phyloP scores from a whole-genome alignment of 2,113 vertebrate genomes.

The Varanus salvator region DNA sequence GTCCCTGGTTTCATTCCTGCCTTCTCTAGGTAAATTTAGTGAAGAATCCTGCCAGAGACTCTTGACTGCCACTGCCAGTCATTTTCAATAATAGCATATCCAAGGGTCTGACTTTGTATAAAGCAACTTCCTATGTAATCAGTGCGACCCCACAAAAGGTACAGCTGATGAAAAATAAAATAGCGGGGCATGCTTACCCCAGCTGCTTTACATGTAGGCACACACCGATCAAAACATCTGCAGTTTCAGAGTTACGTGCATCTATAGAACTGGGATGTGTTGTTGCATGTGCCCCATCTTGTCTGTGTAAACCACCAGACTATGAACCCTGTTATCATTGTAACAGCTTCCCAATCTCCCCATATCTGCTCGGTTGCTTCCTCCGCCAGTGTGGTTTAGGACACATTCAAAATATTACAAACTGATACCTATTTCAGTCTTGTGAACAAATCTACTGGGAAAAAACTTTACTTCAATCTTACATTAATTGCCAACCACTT shows the following conservation, averaged over 20 bases:
- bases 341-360: not conserved
- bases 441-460: conserved; percentile 55
- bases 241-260: not conserved
- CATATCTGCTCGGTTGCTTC: not conserved
- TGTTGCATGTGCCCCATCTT: not conserved
- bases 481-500: conserved; percentile 65
- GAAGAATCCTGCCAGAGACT: no score
- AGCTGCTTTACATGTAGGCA: not conserved
- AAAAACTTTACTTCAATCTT: conserved; percentile 63
- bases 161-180: not conserved
- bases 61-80: no score
- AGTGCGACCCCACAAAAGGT: not conserved
- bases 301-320: not conserved
- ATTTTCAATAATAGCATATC: no score
- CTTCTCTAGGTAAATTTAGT: no score
- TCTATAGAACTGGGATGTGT: not conserved
- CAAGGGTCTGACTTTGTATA: no score
- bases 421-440: conserved; percentile 51
- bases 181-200: not conserved
- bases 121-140: not conserved
- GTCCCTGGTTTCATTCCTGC: no score
- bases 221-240: not conserved
- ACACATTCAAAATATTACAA: not conserved
- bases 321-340: not conserved
- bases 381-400: not conserved